Percentiles rank a stretch among this genome's conserved stretches.
phyloP scores from a whole-genome alignment of 2,888 invertebrate species.

The Lomographa bimaculata region DNA sequence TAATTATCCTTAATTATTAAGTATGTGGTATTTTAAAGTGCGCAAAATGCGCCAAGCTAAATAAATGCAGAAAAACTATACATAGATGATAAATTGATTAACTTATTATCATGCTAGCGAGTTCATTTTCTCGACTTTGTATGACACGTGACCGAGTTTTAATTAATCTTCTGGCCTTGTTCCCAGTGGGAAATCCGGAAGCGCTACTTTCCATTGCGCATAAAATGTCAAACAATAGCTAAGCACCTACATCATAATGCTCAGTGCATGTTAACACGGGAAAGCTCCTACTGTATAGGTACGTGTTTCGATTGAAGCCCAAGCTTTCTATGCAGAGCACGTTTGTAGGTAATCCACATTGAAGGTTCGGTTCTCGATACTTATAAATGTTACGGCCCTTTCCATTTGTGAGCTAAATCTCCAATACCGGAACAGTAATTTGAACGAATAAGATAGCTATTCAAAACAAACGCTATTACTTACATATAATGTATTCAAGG shows the following conservation, averaged over 20 bases:
- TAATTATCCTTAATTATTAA: too few relatives aligned
- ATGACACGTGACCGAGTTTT: conserved; percentile 23
- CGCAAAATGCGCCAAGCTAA: too few relatives aligned
- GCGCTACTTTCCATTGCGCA: conserved; percentile 22
- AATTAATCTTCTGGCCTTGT: conserved; percentile 20
- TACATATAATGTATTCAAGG: too few relatives aligned
- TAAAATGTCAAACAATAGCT: conserved; percentile 21
- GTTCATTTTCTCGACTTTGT: neutral
- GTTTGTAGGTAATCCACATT: conserved; percentile 52
- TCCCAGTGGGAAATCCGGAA: conserved; percentile 28
- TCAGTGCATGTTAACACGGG: conserved; percentile 40
- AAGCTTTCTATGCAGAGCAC: conserved; percentile 53
- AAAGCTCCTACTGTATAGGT: conserved; percentile 55
- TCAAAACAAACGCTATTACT: conserved; percentile 17
- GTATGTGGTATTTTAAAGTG: too few relatives aligned
- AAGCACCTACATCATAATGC: conserved; percentile 8
- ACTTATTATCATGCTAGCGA: too few relatives aligned
- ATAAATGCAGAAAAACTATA: too few relatives aligned
- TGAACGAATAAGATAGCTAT: conserved; percentile 17
- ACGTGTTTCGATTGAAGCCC: conserved; percentile 53
- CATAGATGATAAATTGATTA: too few relatives aligned
- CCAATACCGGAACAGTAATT: conserved; percentile 29
- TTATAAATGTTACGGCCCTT: conserved; percentile 47
- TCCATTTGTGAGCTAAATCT: conserved; percentile 54
- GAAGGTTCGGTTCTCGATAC: conserved; percentile 48